These are phyloP conservation scores for Selenia dentaria DNA, from an alignment of 2,888 invertebrate genomes.

Conservation along the genomic window DNA sequence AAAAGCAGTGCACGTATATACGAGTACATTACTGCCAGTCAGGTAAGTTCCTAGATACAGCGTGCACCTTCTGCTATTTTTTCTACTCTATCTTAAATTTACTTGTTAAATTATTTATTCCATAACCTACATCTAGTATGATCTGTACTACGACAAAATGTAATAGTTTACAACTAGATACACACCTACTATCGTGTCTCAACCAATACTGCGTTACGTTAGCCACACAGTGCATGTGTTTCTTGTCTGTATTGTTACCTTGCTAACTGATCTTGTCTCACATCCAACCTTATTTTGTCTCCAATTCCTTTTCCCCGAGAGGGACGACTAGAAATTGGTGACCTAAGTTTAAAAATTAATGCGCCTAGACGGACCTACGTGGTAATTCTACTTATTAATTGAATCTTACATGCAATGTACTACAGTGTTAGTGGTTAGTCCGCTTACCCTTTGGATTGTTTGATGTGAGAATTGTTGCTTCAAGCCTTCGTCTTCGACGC, in stretches of 20 bases:
- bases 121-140: constrained; percentile 1
- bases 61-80: too few species aligned
- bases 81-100: too few species aligned
- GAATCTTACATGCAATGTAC: constrained; percentile 52
- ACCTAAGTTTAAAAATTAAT: constrained; percentile 69
- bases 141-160: constrained; percentile 18
- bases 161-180: constrained; percentile 28
- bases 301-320: constrained; percentile 80
- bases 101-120: too few species aligned
- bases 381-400: constrained; percentile 41
- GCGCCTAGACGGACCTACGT: constrained; percentile 55
- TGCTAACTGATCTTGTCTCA: constrained; percentile 77
- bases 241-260: constrained; percentile 69
- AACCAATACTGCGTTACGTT: constrained; percentile 51
- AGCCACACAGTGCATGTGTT: constrained; percentile 70
- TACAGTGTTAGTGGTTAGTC: constrained; percentile 42
- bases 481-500: constrained; percentile 75
- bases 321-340: constrained; percentile 79
- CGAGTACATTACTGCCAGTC: too few species aligned
- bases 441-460: constrained; percentile 79
- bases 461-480: constrained; percentile 80
- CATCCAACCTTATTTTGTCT: constrained; percentile 81
- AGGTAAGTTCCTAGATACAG: too few species aligned
- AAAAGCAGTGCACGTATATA: constrained; percentile 25
- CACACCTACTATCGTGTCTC: constrained; percentile 38